Evolutionary conservation across 2,113 vertebrate genomes (phyloP), one percentile per base, ranked within the genome.

Genomic region (Menura novaehollandiae): DNA sequence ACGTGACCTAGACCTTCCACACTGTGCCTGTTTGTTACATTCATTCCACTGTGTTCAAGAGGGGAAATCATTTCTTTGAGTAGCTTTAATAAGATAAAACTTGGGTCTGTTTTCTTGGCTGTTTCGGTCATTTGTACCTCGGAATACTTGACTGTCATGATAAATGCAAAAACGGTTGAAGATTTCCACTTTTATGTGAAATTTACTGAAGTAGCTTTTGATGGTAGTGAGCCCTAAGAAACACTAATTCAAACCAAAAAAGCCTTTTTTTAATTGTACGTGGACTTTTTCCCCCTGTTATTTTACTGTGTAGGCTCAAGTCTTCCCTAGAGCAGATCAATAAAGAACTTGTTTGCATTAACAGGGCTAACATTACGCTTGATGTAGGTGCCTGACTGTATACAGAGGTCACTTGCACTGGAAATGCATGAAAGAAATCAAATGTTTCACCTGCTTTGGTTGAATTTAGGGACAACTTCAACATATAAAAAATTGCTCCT

Each of bases 401-500:
- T 91, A 88, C 85, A 91, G 90, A 95, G 95, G 94, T 97, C 88
- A 97, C 80, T 55, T 92, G 88, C 83, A 74, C 88, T 90, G 95
- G 69, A 97, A 93, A 94, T 93, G 56, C 79, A 41, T 68, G 75
- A 96, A 78, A 95, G 95, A 97, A 98, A 93, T 94, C 75, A 97
- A 92, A 95, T 96, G 43, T 95, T 97, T 84, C 84, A 88, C 91
- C 21, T 95, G 77, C 71, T 96, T 81, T 79, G 64, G 47, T 67
- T 79, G 62, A 91, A 92, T 94, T 88, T 88, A 88, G 94, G 94
- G 93, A 95, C 95, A 98, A 97, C 97, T 98, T 98, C 97, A 98
- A 94, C 96, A 97, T 90, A 97, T 98, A 98, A 98, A 97, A 98
- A 98, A 97, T 94, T 91, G 94, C 77, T 94, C 73, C 37, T 93